Evolutionary conservation across 2,797 vertebrate species (phyloP), one percentile per base, ranked within the genome.

Genomic region (Passerculus sandwichensis): DNA sequence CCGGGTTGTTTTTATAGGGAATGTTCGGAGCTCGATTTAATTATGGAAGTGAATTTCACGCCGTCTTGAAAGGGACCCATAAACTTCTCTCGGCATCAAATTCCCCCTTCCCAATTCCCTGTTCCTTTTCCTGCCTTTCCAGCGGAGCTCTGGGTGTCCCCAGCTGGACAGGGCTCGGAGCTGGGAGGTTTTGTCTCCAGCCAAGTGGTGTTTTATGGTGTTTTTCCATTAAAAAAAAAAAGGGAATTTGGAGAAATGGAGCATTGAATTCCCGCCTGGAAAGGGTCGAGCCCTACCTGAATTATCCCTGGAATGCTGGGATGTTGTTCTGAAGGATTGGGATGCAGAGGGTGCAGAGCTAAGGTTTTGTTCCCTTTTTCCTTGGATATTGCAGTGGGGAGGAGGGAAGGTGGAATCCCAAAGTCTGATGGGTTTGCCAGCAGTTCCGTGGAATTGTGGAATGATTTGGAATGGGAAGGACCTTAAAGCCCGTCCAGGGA

Each of bases 361-460:
- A 6, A 29, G 30, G 42, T 26, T 80, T 80, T 15, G 38, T 22
- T 66, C 4, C 17, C 23, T 47, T 71, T 20, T 53, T 44, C 62
- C 16, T 8, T 17, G 51, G 64, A 13, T 0, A 0, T 21, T 44
- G 54, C 19, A 5, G 7, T 22, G 36, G 56, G 61, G 21, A 61
- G 34, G 45, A 57, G 21, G 22, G 34, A 42, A 57, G 32, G 69
- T 11, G 36, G 54, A 27, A 67, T 29, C 15, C 65, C 13, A 1
- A 26, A 50, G 16, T 42, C 16, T 42, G 42, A 16, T 4, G 7
- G 25, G 6, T 56, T 47, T 45, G 10, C 21, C 36, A 5, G 36
- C 13, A 27, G 1, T 29, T 50, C 32, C 10, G 0, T 42, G 42
- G 42, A 42, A 42, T 42, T 7, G 16, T 4, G 36, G 45, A 44